Evolutionary conservation across 2,113 vertebrate genomes (phyloP).

Genomic region (Myotis yumanensis): DNA sequence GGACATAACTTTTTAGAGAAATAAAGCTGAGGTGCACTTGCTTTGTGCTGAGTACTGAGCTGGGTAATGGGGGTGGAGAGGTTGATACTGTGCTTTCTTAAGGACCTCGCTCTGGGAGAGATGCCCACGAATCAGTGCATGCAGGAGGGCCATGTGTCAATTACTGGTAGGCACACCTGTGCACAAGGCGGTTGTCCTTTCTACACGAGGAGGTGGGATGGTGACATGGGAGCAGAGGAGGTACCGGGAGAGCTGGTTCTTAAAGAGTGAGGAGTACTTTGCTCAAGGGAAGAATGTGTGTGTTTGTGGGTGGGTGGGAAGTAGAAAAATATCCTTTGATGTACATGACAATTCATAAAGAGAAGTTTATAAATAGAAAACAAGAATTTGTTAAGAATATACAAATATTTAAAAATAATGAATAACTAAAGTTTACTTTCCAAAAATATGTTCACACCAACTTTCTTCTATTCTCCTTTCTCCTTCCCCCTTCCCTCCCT

Average conservation of each 20-base stretch:
- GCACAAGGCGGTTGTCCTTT: fast-evolving
- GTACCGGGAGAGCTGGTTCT: neutral
- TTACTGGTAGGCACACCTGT: neutral
- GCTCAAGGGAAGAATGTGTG: neutral
- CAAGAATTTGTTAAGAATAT: neutral
- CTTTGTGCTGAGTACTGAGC: neutral
- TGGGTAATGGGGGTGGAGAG: neutral
- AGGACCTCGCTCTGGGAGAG: neutral
- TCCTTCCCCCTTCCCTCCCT: too few relatives aligned
- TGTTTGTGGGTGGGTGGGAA: neutral
- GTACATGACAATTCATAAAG: neutral
- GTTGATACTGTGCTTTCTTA: neutral
- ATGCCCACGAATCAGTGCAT: neutral
- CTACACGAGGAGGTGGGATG: neutral
- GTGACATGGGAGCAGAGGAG: neutral
- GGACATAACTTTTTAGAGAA: neutral
- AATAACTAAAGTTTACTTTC: constrained; percentile 24
- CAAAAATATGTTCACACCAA: neutral
- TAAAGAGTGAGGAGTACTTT: neutral
- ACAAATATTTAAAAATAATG: neutral
- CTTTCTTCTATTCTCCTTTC: neutral
- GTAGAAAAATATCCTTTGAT: neutral
- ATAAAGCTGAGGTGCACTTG: neutral
- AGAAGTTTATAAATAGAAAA: neutral
- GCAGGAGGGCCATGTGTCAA: fast-evolving